A percentile compares a stretch with the other conserved stretches of the same genome.
Conservation (phyloP, 2,797 vertebrate genomes). For the Decapterus maruadsi region DNA sequence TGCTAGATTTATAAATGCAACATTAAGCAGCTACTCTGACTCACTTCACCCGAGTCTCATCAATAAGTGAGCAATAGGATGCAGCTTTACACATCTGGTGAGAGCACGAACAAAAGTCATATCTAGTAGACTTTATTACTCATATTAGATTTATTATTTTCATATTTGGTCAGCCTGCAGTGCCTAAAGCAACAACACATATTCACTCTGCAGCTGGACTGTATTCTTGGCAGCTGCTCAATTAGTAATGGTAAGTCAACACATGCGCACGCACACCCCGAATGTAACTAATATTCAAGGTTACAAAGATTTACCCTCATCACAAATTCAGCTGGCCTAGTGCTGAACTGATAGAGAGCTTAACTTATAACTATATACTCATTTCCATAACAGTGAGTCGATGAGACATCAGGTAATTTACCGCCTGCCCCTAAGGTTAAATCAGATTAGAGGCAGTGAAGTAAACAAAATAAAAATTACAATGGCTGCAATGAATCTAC, state of each 20-base stretch:
- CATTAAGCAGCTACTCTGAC: constrained; percentile 18
- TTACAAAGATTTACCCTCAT: constrained; percentile 17
- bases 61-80: constrained; percentile 28
- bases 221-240: constrained; percentile 32
- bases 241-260: constrained; percentile 24
- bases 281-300: constrained; percentile 27
- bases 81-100: constrained; percentile 8
- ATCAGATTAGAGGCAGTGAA: constrained; percentile 18
- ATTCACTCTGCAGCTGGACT: constrained; percentile 31
- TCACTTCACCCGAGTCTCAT: constrained; percentile 17
- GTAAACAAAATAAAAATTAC: constrained; percentile 10
- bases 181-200: constrained; percentile 7
- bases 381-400: constrained; percentile 38
- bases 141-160: constrained; percentile 15
- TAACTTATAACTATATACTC: constrained; percentile 17
- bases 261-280: not conserved
- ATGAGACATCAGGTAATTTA: constrained; percentile 38
- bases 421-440: constrained; percentile 24
- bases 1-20: constrained; percentile 42
- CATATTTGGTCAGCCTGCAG: not conserved
- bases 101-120: constrained; percentile 8
- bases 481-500: constrained; percentile 11
- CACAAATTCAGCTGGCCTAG: constrained; percentile 11
- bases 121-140: not conserved
- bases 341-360: constrained; percentile 15